phyloP scores from a whole-genome alignment of 2,797 vertebrate genomes.

The Pteropus rufus region DNA sequence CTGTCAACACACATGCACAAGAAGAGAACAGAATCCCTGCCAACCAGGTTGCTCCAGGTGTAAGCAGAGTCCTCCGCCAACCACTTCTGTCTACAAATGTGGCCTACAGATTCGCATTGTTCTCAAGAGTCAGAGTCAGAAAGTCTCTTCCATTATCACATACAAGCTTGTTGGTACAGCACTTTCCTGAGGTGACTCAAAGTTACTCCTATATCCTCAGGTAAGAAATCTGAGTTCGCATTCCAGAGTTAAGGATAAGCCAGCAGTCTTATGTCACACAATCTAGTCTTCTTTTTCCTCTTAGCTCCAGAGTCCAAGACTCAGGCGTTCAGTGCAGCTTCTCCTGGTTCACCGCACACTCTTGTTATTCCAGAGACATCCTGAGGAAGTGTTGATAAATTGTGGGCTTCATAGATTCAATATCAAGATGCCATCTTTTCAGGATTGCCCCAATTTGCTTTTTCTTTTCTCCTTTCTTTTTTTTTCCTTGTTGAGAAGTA shows the following conservation, averaged over 20 bases:
- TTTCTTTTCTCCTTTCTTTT: neutral
- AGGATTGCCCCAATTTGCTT: neutral
- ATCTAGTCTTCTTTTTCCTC: neutral
- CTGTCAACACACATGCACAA: neutral
- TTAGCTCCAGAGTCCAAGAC: neutral
- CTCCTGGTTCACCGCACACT: neutral
- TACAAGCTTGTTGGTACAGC: too few species aligned
- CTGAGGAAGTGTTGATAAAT: too few species aligned
- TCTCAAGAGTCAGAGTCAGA: neutral
- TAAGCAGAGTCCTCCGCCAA: neutral
- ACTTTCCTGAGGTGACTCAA: neutral
- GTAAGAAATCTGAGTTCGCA: neutral
- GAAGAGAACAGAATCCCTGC: neutral
- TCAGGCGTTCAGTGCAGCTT: neutral
- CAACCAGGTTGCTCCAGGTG: neutral
- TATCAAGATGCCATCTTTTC: neutral
- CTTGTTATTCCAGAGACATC: neutral
- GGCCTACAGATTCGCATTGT: neutral
- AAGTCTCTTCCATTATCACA: neutral
- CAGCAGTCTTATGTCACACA: neutral
- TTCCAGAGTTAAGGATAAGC: neutral
- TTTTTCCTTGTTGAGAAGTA: neutral
- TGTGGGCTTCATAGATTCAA: neutral
- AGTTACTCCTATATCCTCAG: neutral
- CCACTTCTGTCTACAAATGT: neutral